Percentiles rank a stretch among this genome's conserved stretches.
Conservation (phyloP, 2,888 invertebrate genomes). For the Cerastis leucographa region DNA sequence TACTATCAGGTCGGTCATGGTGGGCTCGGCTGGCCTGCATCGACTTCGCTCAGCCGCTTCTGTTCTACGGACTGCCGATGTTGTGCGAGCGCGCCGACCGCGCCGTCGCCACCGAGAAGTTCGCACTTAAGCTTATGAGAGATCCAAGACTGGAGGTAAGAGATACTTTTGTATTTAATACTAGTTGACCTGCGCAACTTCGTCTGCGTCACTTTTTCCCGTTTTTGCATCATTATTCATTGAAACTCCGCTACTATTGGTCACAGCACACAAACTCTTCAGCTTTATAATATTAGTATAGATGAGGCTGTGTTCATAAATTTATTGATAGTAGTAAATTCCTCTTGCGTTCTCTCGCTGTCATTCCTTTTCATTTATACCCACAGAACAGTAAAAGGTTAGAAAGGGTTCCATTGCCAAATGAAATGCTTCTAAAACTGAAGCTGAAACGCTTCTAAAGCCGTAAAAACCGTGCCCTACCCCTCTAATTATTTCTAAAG, state of each 20-base stretch:
- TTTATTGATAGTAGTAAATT: neutral
- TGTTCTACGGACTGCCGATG: conserved; percentile 93
- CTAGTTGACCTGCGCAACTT: too few relatives aligned
- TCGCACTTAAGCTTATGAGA: conserved; percentile 92
- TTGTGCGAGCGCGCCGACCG: conserved; percentile 85
- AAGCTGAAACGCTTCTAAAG: too few relatives aligned
- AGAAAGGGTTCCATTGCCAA: neutral
- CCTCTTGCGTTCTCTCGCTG: neutral
- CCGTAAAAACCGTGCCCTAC: too few relatives aligned
- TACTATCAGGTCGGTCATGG: conserved; percentile 90
- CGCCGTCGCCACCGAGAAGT: conserved; percentile 90
- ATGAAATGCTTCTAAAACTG: too few relatives aligned
- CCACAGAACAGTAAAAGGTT: neutral
- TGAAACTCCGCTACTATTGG: too few relatives aligned
- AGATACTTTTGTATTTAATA: neutral
- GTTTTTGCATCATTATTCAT: too few relatives aligned
- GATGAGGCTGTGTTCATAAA: neutral
- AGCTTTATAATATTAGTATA: too few relatives aligned
- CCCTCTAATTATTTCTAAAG: too few relatives aligned
- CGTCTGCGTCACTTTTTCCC: too few relatives aligned
- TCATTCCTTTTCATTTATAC: neutral
- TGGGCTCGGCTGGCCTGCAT: conserved; percentile 92
- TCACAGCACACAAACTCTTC: too few relatives aligned
- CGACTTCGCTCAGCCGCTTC: conserved; percentile 93
- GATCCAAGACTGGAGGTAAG: conserved; percentile 93